These are phyloP conservation scores for Solenopsis invicta DNA, from an alignment of 1,140 invertebrate genomes.

Conservation along the genomic window DNA sequence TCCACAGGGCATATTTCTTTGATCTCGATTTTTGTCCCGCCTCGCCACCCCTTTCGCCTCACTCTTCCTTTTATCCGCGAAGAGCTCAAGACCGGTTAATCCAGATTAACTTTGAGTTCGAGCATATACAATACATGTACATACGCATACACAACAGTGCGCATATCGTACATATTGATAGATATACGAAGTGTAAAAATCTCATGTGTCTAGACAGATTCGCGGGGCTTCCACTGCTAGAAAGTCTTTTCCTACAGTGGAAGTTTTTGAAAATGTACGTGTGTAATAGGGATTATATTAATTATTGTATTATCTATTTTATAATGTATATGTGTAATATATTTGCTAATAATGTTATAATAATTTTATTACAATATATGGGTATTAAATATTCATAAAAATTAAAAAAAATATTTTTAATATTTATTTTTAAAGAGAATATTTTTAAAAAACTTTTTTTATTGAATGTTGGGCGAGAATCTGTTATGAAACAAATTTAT, in stretches of 20 bases:
- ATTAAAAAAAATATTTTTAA: too few relatives aligned
- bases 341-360: too few relatives aligned
- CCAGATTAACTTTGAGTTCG: conserved; percentile 77
- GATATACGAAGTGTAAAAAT: conserved; percentile 33
- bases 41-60: neutral
- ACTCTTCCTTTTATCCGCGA: conserved; percentile 36
- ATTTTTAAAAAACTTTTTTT: too few relatives aligned
- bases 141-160: neutral
- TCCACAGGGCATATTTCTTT: conserved; percentile 72
- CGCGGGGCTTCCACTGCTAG: neutral
- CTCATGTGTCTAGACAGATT: conserved; percentile 23
- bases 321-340: too few relatives aligned
- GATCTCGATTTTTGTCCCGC: conserved; percentile 74
- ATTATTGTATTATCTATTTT: too few relatives aligned
- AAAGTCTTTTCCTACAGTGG: conserved; percentile 1
- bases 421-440: too few relatives aligned
- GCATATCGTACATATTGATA: conserved; percentile 31
- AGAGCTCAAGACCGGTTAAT: conserved; percentile 77
- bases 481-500: neutral
- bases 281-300: too few relatives aligned
- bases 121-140: conserved; percentile 24
- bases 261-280: too few relatives aligned
- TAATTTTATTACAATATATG: too few relatives aligned
- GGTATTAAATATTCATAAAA: too few relatives aligned
- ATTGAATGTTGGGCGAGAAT: neutral